Conservation (phyloP, 1,140 invertebrate genomes). For the Drusus annulatus region DNA sequence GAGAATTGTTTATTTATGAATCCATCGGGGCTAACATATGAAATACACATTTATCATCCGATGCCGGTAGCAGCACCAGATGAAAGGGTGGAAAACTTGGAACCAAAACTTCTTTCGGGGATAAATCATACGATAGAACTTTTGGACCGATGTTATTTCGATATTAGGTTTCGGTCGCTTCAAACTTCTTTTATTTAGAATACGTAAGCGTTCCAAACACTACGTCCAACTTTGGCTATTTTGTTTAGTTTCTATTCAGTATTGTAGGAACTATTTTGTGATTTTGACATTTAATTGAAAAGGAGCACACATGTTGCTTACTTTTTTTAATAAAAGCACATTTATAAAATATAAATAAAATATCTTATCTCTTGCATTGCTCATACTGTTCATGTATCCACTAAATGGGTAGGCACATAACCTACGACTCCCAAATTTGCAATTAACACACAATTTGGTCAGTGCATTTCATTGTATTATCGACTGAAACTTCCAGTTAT, state of each 20-base stretch:
- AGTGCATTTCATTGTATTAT: too few species aligned
- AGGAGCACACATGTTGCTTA: too few species aligned
- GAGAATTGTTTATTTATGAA: slow-evolving; percentile 59
- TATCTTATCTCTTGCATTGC: too few species aligned
- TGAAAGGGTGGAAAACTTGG: slow-evolving; percentile 48
- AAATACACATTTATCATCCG: slow-evolving; percentile 58
- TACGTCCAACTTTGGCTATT: slow-evolving; percentile 16
- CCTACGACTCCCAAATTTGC: too few species aligned
- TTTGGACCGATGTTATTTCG: slow-evolving; percentile 58
- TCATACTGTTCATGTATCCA: too few species aligned
- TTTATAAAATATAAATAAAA: too few species aligned
- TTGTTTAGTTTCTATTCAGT: slow-evolving; percentile 7
- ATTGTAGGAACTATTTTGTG: too few species aligned
- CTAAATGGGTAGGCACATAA: too few species aligned
- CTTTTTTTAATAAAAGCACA: too few species aligned
- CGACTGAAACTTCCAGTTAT: too few species aligned
- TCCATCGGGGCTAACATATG: slow-evolving; percentile 56
- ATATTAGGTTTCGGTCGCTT: slow-evolving; percentile 55
- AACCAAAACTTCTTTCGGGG: slow-evolving; percentile 47
- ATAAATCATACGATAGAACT: slow-evolving; percentile 57
- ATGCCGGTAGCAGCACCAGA: slow-evolving; percentile 30
- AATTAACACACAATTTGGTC: too few species aligned
- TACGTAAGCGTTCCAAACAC: slow-evolving; percentile 24
- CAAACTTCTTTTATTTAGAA: slow-evolving; percentile 45
- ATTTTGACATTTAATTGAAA: too few species aligned